phyloP scores from a whole-genome alignment of 2,888 invertebrate genomes.

The Eugnorisma glareosa region DNA sequence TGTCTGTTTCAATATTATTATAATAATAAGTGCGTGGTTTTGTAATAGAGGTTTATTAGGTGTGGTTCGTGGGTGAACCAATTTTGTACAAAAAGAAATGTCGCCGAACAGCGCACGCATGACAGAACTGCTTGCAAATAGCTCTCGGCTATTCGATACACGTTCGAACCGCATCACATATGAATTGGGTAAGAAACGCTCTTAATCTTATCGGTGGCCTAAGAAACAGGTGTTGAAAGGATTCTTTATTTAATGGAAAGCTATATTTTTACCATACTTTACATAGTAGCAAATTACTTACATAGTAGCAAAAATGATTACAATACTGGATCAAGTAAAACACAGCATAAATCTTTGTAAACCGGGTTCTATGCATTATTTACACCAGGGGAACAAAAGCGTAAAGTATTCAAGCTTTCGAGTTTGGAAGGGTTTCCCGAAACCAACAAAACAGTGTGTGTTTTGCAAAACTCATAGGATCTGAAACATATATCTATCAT shows the following conservation, averaged over 20 bases:
- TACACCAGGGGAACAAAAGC: constrained; percentile 33
- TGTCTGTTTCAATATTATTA: constrained; percentile 4
- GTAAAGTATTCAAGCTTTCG: constrained; percentile 45
- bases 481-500: constrained; percentile 59
- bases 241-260: constrained; percentile 18
- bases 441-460: constrained; percentile 60
- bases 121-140: constrained; percentile 32
- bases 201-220: constrained; percentile 31
- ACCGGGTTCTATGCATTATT: constrained; percentile 26
- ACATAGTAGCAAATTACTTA: neutral
- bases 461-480: constrained; percentile 56
- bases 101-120: constrained; percentile 23
- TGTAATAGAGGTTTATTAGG: constrained; percentile 14
- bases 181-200: constrained; percentile 22
- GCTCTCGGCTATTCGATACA: constrained; percentile 43
- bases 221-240: constrained; percentile 20
- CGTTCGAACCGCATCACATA: constrained; percentile 36
- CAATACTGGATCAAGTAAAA: neutral
- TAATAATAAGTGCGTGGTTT: constrained; percentile 11
- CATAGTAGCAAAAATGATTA: neutral
- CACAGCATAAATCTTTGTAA: constrained; percentile 12
- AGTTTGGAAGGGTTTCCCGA: constrained; percentile 30
- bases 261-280: too few species aligned
- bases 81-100: constrained; percentile 42
- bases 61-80: constrained; percentile 23